Evolutionary conservation across 2,797 vertebrate species (phyloP).

Genomic region (Lophura swinhoii): DNA sequence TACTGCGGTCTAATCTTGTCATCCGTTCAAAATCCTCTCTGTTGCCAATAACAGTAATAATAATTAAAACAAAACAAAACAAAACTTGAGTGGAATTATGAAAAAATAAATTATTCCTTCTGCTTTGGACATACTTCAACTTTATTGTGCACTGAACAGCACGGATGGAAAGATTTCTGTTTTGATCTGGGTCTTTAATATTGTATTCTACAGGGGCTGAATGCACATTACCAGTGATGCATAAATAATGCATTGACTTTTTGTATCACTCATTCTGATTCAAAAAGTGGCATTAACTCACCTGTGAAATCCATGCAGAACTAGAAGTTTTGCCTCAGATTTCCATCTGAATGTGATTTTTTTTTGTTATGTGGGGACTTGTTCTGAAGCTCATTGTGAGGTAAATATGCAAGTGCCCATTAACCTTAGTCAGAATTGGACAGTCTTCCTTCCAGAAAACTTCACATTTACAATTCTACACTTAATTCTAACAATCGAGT

Average conservation of each 20-base stretch:
- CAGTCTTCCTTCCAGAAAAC: not conserved
- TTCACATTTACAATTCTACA: not conserved
- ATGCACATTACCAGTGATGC: not conserved
- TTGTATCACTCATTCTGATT: not conserved
- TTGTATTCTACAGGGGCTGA: not conserved
- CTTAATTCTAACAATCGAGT: not conserved
- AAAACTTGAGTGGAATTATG: not conserved
- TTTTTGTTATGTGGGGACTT: not conserved
- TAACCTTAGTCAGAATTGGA: not conserved
- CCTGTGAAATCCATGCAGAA: not conserved
- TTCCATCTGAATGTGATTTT: not conserved
- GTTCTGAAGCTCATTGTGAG: not conserved
- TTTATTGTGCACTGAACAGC: not conserved
- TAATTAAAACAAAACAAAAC: not conserved
- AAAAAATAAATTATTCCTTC: not conserved
- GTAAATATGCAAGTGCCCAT: not conserved
- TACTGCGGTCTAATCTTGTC: not conserved
- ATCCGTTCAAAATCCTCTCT: accelerated
- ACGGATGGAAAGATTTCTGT: not conserved
- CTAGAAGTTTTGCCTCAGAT: not conserved
- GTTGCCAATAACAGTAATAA: not conserved
- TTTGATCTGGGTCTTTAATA: not conserved
- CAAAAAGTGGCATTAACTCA: not conserved
- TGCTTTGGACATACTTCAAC: not conserved
- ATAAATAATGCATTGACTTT: not conserved